Evolutionary conservation across 2,888 invertebrate genomes (phyloP).

Genomic region (Deilephila porcellus): DNA sequence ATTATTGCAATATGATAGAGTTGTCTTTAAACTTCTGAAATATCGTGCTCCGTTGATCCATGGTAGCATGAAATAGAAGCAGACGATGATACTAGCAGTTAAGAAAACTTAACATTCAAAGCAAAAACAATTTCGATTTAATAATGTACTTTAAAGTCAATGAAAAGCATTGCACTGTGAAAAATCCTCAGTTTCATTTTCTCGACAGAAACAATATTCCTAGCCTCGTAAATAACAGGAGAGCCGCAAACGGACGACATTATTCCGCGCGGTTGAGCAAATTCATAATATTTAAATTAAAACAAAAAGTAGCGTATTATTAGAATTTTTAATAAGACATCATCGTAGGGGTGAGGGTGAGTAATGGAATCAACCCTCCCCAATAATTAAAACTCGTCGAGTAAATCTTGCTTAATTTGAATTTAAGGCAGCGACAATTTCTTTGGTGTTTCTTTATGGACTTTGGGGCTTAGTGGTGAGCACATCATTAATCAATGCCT

Average conservation of each 20-base stretch:
- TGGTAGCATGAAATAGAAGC: too few species aligned
- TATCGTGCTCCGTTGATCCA: too few species aligned
- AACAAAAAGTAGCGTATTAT: slow-evolving; percentile 22
- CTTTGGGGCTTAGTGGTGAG: not conserved
- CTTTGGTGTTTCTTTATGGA: slow-evolving; percentile 15
- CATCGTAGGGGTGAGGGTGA: slow-evolving; percentile 10
- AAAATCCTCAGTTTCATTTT: slow-evolving; percentile 9
- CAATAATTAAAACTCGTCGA: slow-evolving; percentile 28
- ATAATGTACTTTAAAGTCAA: not conserved
- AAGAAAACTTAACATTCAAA: too few species aligned
- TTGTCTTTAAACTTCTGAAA: too few species aligned
- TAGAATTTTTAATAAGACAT: slow-evolving; percentile 16
- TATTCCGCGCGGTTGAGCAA: slow-evolving; percentile 30
- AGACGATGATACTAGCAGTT: not conserved
- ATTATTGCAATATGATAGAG: too few species aligned
- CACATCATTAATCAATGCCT: not conserved
- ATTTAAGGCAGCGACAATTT: slow-evolving; percentile 27
- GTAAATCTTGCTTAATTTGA: slow-evolving; percentile 19
- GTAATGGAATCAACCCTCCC: slow-evolving; percentile 24
- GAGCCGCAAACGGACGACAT: slow-evolving; percentile 19
- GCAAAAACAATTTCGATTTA: not conserved
- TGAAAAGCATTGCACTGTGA: slow-evolving; percentile 7
- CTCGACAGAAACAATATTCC: not conserved
- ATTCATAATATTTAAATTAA: slow-evolving; percentile 32
- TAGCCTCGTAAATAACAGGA: slow-evolving; percentile 11